Evolutionary conservation across 2,888 invertebrate species (phyloP).

Genomic region (Zaprionus bogoriensis): DNA sequence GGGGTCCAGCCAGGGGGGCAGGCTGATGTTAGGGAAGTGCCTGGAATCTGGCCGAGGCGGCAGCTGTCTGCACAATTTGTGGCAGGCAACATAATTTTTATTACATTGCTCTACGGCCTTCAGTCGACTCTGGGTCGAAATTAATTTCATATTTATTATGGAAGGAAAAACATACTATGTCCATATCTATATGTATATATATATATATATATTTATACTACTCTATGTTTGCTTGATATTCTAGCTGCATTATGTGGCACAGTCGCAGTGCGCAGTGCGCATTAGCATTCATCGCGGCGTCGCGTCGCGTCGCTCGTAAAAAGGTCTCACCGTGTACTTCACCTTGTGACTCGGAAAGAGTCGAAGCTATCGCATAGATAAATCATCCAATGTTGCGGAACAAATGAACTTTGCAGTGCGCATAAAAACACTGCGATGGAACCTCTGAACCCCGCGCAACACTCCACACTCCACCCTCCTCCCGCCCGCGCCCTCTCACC

Average conservation of each 20-base stretch:
- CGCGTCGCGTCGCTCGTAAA: conserved; percentile 21
- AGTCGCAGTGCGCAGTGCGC: background rate
- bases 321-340: conserved; percentile 47
- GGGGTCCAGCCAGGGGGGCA: conserved; percentile 30
- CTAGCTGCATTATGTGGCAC: conserved; percentile 8
- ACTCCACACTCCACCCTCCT: background rate
- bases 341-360: conserved; percentile 43
- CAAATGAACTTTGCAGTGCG: conserved; percentile 36
- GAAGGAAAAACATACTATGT: background rate
- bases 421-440: background rate
- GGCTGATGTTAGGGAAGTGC: background rate
- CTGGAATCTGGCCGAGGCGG: conserved; percentile 5
- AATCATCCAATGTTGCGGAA: conserved; percentile 70
- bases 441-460: no score
- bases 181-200: no score
- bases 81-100: conserved; percentile 74
- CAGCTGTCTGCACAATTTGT: conserved; percentile 65
- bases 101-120: conserved; percentile 51
- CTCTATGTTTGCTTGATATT: conserved; percentile 11
- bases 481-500: background rate
- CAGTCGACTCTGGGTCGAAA: conserved; percentile 21
- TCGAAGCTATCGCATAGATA: conserved; percentile 34
- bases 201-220: no score
- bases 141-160: conserved; percentile 48
- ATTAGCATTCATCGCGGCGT: conserved; percentile 30